These are phyloP conservation scores for Sebastes hopkinsi DNA, from an alignment of 2,797 vertebrate genomes.

Conservation along the genomic window DNA sequence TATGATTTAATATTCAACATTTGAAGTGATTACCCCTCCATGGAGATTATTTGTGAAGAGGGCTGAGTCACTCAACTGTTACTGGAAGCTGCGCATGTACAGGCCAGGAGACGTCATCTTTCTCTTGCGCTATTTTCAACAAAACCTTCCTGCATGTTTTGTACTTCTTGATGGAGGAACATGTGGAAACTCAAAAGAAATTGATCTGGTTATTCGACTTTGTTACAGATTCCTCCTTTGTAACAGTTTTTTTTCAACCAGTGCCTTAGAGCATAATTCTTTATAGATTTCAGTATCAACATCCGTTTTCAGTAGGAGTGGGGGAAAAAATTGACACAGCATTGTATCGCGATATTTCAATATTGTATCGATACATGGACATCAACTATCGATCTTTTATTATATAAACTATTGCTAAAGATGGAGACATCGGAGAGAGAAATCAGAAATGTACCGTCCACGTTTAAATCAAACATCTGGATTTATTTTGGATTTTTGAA, in stretches of 20 bases:
- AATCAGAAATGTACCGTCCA: too few species aligned
- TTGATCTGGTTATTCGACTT: conserved; percentile 43
- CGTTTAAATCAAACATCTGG: too few species aligned
- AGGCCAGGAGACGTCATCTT: not conserved
- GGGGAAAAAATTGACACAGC: too few species aligned
- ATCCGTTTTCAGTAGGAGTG: not conserved
- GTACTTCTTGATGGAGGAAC: not conserved
- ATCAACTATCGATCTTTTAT: too few species aligned
- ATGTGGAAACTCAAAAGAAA: conserved; percentile 20
- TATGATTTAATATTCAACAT: conserved; percentile 22
- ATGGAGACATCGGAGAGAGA: too few species aligned
- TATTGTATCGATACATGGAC: too few species aligned
- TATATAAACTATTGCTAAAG: too few species aligned
- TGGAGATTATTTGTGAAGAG: conserved; percentile 45
- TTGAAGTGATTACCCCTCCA: conserved; percentile 42
- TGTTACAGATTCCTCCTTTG: conserved; percentile 36
- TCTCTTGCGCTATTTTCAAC: conserved; percentile 6
- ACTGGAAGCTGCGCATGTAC: conserved; percentile 34
- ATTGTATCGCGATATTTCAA: too few species aligned
- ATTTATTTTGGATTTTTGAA: too few species aligned
- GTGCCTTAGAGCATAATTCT: conserved; percentile 15
- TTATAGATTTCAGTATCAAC: conserved; percentile 29
- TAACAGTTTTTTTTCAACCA: not conserved
- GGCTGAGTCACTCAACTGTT: conserved; percentile 53
- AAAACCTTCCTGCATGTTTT: not conserved